Evolutionary conservation across 2,113 vertebrate genomes (phyloP), one percentile per base, ranked within the genome.

Genomic region (Rissa tridactyla): DNA sequence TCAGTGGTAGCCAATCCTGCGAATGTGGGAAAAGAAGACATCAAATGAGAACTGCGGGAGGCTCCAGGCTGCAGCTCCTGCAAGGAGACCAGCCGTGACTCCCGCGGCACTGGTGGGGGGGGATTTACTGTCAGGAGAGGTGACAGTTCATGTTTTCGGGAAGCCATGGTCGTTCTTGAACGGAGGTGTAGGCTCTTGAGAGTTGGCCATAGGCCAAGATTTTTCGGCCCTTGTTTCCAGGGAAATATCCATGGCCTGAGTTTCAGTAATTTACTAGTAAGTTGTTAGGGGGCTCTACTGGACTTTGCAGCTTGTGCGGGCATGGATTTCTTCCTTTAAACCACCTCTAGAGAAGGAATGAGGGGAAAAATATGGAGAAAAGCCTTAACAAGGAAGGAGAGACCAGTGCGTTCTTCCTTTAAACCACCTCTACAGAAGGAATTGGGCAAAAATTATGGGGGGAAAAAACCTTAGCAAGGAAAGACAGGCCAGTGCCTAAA

Each of bases 61-160:
- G 16, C 42, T 44, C 5, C n/a, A 15, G n/a, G 19, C 4, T 8
- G 30, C 23, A n/a, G 42, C 30, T 77, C 46, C 26, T 69, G n/a
- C 34, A 15, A 27, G 13, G 20, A 42, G n/a, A 9, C 9, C 25
- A 9, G 3, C 13, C 44, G 49, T 9, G 32, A 17, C 26, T 47
- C 34, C 36, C 3, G 14, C 3, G 3, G 9, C 34, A 23, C 23
- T 0, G 22, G 5, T 44, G 46, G 60, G 34, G 29, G 29, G 8
- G 51, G 40, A 13, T 75, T 72, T n/a, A 15, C 36, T 14, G 22
- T 11, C 25, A 13, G 22, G 32, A 62, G 62, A 46, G 64, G 20
- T 22, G 51, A 29, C 3, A 1, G 29, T 1, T 1, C 51, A 23
- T 4, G 51, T 66, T 70, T 51, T 5, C 1, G 51, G 29, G 57